These are phyloP conservation scores for Sinotaia quadrata DNA, from an alignment of 2,888 invertebrate species.

Conservation along the genomic window DNA sequence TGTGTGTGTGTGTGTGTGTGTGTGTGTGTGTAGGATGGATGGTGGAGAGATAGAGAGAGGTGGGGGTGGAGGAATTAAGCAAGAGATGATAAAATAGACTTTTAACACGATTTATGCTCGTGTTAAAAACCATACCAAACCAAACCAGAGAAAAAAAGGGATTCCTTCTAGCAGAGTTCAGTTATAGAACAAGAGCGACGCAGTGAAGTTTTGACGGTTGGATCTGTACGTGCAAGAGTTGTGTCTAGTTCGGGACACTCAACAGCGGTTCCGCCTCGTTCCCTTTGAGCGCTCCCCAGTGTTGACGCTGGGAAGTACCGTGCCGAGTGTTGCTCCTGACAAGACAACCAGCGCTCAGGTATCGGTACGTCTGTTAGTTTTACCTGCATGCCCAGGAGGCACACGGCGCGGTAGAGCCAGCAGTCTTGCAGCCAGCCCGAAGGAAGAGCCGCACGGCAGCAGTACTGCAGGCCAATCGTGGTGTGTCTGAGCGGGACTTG, in stretches of 20 bases:
- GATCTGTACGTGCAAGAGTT: too few relatives aligned
- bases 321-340: background rate
- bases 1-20: background rate
- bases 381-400: too few relatives aligned
- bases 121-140: too few relatives aligned
- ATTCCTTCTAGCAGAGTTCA: too few relatives aligned
- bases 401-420: too few relatives aligned
- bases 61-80: background rate
- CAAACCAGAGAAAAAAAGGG: too few relatives aligned
- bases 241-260: too few relatives aligned
- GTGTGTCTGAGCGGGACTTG: background rate
- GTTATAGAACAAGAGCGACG: too few relatives aligned
- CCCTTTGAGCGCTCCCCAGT: background rate
- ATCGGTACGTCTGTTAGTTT: background rate
- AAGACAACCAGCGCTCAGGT: background rate
- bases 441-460: too few relatives aligned
- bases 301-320: background rate
- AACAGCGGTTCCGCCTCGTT: too few relatives aligned
- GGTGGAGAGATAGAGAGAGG: background rate
- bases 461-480: conserved; percentile 1
- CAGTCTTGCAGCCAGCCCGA: too few relatives aligned
- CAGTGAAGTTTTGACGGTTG: too few relatives aligned
- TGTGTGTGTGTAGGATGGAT: background rate
- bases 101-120: background rate
- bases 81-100: background rate